Percentiles rank a stretch among this genome's conserved stretches.
Evolutionary conservation across 1,140 invertebrate genomes (phyloP).

Genomic region (Drosophila mayri): DNA sequence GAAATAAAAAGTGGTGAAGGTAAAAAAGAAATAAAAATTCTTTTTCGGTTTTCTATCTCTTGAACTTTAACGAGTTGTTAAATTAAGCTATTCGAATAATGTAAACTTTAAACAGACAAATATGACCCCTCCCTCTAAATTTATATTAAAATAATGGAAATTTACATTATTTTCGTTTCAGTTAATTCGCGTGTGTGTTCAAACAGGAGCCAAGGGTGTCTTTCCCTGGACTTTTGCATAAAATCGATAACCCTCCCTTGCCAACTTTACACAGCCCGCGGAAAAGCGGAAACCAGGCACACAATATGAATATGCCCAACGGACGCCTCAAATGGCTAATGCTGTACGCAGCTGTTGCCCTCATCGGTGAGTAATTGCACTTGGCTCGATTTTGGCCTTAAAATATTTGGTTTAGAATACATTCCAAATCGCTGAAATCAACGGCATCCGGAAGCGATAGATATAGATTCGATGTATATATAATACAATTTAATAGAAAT

Average conservation of each 20-base stretch:
- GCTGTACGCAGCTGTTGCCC: conserved; percentile 71
- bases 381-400: conserved; percentile 20
- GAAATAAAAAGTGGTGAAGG: background rate
- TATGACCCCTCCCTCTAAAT: background rate
- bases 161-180: conserved; percentile 18
- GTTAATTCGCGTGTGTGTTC: conserved; percentile 42
- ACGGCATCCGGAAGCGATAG: conserved; percentile 15
- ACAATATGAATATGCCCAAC: conserved; percentile 65
- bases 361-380: conserved; percentile 68
- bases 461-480: background rate
- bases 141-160: background rate
- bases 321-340: conserved; percentile 74
- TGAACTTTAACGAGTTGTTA: no score
- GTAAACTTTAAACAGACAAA: background rate
- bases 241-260: conserved; percentile 66
- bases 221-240: conserved; percentile 55
- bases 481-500: background rate
- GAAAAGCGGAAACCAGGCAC: conserved; percentile 56
- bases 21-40: background rate
- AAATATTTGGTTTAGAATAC: conserved; percentile 16
- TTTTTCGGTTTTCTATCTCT: background rate
- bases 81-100: background rate
- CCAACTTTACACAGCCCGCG: conserved; percentile 17
- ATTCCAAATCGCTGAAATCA: conserved; percentile 17
- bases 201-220: conserved; percentile 46